These are phyloP conservation scores for Eidolon dupreanum DNA, from an alignment of 2,797 vertebrate species.

Conservation along the genomic window DNA sequence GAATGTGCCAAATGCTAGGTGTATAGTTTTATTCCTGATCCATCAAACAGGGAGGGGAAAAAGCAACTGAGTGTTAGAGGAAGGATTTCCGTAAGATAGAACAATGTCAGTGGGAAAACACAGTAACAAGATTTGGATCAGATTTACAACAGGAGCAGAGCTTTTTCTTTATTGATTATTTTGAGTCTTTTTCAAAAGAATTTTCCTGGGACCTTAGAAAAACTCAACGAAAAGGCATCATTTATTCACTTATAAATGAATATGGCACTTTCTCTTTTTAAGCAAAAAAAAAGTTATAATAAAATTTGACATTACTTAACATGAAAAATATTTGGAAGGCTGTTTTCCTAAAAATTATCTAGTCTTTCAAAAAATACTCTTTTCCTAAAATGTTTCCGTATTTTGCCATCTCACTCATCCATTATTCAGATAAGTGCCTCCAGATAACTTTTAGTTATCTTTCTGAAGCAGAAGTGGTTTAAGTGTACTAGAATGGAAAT, in stretches of 20 bases:
- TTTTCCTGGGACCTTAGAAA: slow-evolving; percentile 38
- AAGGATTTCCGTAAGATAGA: neutral
- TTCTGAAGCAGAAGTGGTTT: neutral
- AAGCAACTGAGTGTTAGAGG: neutral
- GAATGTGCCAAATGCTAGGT: neutral
- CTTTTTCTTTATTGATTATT: slow-evolving; percentile 34
- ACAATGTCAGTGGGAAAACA: neutral
- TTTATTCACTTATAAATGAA: neutral
- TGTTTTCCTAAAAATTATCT: neutral
- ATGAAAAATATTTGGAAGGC: slow-evolving; percentile 4
- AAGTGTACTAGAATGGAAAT: neutral
- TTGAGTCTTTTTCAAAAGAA: slow-evolving; percentile 48
- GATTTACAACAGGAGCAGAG: neutral
- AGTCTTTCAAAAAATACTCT: neutral
- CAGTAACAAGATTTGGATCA: neutral
- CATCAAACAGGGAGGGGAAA: neutral
- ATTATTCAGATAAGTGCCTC: neutral
- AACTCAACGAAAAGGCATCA: neutral
- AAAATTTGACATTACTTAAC: slow-evolving; percentile 27
- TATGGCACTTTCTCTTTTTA: neutral
- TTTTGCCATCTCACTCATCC: neutral
- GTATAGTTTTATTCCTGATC: neutral
- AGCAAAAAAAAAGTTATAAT: neutral
- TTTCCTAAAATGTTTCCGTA: slow-evolving; percentile 8
- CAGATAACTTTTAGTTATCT: neutral